phyloP scores from a whole-genome alignment of 2,113 vertebrate genomes.

The Pelodiscus sinensis region DNA sequence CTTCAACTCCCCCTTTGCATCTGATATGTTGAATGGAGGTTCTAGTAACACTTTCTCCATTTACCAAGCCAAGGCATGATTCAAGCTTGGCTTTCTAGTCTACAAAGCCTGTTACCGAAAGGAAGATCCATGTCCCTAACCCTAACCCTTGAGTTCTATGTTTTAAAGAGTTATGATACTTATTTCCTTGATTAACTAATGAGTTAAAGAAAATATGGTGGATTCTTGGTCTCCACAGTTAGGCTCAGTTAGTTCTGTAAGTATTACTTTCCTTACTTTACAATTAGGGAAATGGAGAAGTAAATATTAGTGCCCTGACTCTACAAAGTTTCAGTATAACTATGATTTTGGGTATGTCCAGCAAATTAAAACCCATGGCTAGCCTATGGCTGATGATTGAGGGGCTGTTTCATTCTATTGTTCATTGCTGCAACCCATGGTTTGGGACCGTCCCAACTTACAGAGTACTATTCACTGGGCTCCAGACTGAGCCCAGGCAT shows the following conservation, averaged over 20 bases:
- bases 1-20: background rate
- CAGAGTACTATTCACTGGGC: too few species aligned
- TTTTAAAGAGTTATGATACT: background rate
- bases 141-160: background rate
- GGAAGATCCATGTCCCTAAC: background rate
- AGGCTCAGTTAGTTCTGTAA: rapidly evolving
- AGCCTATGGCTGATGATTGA: background rate
- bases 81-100: background rate
- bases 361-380: background rate
- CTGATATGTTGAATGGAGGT: background rate
- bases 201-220: background rate
- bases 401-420: background rate
- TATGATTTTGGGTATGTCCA: background rate
- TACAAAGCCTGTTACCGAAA: background rate
- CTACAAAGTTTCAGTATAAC: background rate
- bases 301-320: background rate
- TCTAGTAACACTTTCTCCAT: background rate
- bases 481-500: background rate
- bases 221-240: background rate
- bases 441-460: background rate
- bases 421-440: background rate
- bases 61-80: background rate
- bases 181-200: background rate
- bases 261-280: background rate
- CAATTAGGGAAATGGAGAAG: background rate